phyloP scores from a whole-genome alignment of 2,888 invertebrate genomes.

The Nephrotoma appendiculata region DNA sequence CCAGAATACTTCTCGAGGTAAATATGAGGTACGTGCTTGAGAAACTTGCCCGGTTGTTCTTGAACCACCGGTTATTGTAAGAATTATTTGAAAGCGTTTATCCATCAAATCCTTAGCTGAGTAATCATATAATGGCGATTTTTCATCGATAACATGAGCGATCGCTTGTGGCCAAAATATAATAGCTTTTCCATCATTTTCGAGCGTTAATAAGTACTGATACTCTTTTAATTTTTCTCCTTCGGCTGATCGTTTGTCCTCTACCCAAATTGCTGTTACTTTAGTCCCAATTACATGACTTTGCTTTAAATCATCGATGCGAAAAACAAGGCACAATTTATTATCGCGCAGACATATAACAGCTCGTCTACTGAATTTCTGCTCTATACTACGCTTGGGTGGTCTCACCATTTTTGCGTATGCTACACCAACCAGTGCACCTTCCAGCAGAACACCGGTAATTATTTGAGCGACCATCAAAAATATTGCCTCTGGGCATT shows the following conservation, averaged over 20 bases:
- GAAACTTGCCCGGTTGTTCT: conserved; percentile 60
- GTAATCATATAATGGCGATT: conserved; percentile 66
- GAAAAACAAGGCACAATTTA: conserved; percentile 59
- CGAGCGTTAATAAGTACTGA: conserved; percentile 51
- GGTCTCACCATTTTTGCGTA: conserved; percentile 70
- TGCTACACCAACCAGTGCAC: conserved; percentile 45
- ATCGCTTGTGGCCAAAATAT: conserved; percentile 81
- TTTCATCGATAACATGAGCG: conserved; percentile 62
- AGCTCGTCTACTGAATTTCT: conserved; percentile 66
- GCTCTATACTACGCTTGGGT: conserved; percentile 56
- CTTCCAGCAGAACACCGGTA: conserved; percentile 41
- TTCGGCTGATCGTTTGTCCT: conserved; percentile 35
- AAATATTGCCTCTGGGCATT: conserved; percentile 73
- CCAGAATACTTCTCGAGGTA: conserved; percentile 71
- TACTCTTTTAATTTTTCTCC: conserved; percentile 60
- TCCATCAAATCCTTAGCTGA: conserved; percentile 62
- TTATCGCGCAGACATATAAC: conserved; percentile 67
- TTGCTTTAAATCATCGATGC: conserved; percentile 63
- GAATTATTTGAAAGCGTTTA: conserved; percentile 64
- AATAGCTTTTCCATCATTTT: conserved; percentile 50
- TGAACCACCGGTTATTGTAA: conserved; percentile 67
- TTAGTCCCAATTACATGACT: conserved; percentile 69
- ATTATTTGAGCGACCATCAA: conserved; percentile 71
- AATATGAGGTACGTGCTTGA: conserved; percentile 60
- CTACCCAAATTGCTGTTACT: conserved; percentile 43